Conservation (phyloP, 2,113 vertebrate genomes). For the Asarcornis scutulata region DNA sequence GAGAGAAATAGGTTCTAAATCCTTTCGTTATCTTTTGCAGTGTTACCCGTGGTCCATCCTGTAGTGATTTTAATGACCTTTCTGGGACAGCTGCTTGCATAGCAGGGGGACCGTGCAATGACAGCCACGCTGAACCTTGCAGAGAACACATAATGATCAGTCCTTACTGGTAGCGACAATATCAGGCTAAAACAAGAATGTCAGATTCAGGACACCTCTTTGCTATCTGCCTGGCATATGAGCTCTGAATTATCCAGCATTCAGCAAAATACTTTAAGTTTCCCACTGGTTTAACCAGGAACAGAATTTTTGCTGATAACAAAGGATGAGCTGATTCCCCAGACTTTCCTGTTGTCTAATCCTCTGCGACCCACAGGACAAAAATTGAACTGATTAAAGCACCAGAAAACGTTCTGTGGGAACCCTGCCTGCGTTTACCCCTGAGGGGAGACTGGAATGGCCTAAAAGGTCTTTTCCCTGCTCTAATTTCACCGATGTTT, state of each 20-base stretch:
- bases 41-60: neutral
- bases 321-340: constrained; percentile 14
- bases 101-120: neutral
- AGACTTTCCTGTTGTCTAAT: constrained; percentile 22
- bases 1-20: constrained; percentile 27
- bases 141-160: neutral
- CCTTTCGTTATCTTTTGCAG: neutral
- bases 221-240: neutral
- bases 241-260: neutral
- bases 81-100: neutral
- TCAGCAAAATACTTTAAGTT: neutral
- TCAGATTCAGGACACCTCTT: neutral
- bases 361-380: constrained; percentile 19
- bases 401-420: neutral
- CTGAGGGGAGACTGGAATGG: neutral
- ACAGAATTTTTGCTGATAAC: constrained; percentile 33
- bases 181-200: neutral
- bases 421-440: neutral
- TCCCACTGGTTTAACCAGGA: neutral
- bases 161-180: neutral
- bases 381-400: constrained; percentile 48
- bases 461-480: constrained; percentile 34
- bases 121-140: neutral
- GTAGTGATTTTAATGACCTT: constrained; percentile 33
- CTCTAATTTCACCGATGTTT: constrained; percentile 18